Evolutionary conservation across 2,113 vertebrate genomes (phyloP), one percentile per base, ranked within the genome.

Genomic region (Vimba vimba): DNA sequence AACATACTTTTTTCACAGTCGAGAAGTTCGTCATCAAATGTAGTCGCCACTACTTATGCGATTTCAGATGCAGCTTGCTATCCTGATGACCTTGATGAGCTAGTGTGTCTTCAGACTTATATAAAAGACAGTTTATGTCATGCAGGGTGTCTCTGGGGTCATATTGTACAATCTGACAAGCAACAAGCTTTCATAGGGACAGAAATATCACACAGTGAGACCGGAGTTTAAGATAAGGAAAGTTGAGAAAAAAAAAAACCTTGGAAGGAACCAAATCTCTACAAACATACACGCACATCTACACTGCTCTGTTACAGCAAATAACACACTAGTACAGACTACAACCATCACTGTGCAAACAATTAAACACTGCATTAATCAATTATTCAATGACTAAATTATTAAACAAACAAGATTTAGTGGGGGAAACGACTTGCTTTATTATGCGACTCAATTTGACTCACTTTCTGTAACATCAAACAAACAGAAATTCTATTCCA

Each of bases 331-430:
- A 57, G 55, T 21, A 45, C 15, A 66, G n/a, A 64, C 36, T 80
- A 43, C 78, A 45, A 3, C 64, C 45, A 64, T 80, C 79, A 64
- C n/a, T 47, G 36, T 27, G 59, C 25, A 81, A 66, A 66, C 15
- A 8, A 80, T 64, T 80, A 62, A 43, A 80, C 55, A 47, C n/a
- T 15, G 39, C 59, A 66, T n/a, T n/a, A 17, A 64, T 80, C 39
- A 66, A 80, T 80, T 66, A 80, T 80, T 64, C 59, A 80, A 47
- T 80, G 59, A 47, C 13, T 80, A 80, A 80, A 80, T 66, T 47
- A 80, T 66, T 66, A 80, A 80, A 80, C 43, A 47, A 81, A 66
- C 59, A 47, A 66, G 59, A 64, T 47, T 81, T 4, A 64, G 79
- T 45, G 12, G 36, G 55, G 77, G 57, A 59, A 79, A 79, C 7